Percentiles rank a stretch among this genome's conserved stretches.
Conservation (phyloP, 2,113 vertebrate species). For the Solea senegalensis region DNA sequence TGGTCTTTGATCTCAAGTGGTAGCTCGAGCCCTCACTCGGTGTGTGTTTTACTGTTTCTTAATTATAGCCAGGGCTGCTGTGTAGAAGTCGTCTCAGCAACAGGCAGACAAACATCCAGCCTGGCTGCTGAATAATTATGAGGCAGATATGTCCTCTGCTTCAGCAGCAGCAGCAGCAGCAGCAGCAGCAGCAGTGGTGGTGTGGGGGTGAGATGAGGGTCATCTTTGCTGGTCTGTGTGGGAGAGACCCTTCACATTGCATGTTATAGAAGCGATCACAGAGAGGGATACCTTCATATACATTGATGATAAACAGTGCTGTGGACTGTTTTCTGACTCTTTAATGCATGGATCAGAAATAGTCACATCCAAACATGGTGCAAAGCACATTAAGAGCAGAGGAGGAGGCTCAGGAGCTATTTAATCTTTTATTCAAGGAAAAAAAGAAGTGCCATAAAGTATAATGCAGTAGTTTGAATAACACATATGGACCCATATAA, state of each 20-base stretch:
- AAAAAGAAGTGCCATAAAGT: no score
- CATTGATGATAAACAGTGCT: not conserved
- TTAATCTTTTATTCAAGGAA: no score
- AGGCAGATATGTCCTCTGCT: slow-evolving; percentile 66
- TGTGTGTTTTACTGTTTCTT: slow-evolving; percentile 77
- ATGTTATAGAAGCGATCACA: slow-evolving; percentile 12
- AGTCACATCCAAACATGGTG: no score
- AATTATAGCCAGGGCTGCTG: slow-evolving; percentile 76
- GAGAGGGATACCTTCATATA: slow-evolving; percentile 16
- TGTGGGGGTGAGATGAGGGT: slow-evolving; percentile 18
- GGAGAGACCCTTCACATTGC: slow-evolving; percentile 40
- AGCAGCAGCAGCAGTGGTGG: not conserved
- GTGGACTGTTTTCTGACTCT: not conserved
- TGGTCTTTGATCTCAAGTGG: slow-evolving; percentile 77
- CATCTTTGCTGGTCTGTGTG: slow-evolving; percentile 38
- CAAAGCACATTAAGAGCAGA: not conserved
- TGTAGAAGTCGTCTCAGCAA: slow-evolving; percentile 74
- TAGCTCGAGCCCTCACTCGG: slow-evolving; percentile 56
- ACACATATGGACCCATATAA: no score
- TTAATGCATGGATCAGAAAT: not conserved
- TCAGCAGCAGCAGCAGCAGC: slow-evolving; percentile 1
- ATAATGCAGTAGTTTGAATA: no score
- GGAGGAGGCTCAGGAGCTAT: not conserved
- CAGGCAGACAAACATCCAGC: slow-evolving; percentile 22
- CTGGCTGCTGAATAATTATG: slow-evolving; percentile 53